Percentiles rank a stretch among this genome's conserved stretches.
These are phyloP conservation scores for Archivesica marissinica DNA, from an alignment of 1,140 invertebrate genomes.

Conservation along the genomic window DNA sequence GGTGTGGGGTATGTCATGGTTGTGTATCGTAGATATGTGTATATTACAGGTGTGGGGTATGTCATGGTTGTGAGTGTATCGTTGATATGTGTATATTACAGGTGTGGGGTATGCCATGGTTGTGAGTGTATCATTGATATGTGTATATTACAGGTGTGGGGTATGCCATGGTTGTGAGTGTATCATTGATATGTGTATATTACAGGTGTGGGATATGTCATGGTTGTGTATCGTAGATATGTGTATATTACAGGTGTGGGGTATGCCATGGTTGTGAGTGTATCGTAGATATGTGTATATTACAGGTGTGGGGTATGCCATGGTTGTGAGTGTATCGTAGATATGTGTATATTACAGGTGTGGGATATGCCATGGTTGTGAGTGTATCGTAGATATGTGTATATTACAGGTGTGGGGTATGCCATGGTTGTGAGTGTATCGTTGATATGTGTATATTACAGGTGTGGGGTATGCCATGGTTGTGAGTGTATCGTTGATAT, in stretches of 20 bases:
- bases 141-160: no score
- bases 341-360: not conserved
- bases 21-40: not conserved
- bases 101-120: constrained; percentile 85
- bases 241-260: no score
- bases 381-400: not conserved
- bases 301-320: no score
- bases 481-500: constrained; percentile 81
- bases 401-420: not conserved
- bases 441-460: constrained; percentile 78
- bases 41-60: constrained; percentile 89
- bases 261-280: no score
- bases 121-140: no score
- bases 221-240: no score
- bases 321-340: no score
- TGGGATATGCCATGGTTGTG: not conserved
- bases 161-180: no score
- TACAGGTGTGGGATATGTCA: no score
- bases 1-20: not conserved
- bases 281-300: no score
- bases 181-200: no score
- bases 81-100: constrained; percentile 85
- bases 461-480: constrained; percentile 92
- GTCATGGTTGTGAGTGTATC: constrained; percentile 87
- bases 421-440: not conserved